A percentile compares a stretch with the other conserved stretches of the same genome.
Evolutionary conservation across 2,797 vertebrate species (phyloP).

Genomic region (Octomys mimax): DNA sequence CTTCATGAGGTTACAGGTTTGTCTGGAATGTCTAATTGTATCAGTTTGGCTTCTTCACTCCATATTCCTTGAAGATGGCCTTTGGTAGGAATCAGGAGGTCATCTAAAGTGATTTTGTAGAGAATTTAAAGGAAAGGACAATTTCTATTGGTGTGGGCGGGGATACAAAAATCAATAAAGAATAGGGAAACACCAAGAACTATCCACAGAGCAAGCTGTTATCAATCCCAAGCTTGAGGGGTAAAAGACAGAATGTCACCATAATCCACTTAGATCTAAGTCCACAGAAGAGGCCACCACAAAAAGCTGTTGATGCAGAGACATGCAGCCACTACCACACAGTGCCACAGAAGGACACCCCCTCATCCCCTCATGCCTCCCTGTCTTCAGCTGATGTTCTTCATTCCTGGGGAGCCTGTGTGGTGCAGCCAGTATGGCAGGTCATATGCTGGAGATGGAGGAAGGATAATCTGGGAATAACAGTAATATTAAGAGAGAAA

Average conservation of each 20-base stretch:
- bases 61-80: not conserved
- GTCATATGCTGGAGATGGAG: not conserved
- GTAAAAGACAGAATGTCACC: not conserved
- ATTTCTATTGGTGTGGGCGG: not conserved
- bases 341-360: not conserved
- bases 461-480: not conserved
- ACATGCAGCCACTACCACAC: rapidly evolving
- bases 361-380: not conserved
- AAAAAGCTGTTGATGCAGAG: not conserved
- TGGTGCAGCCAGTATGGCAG: not conserved
- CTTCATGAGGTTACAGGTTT: not conserved
- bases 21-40: conserved; percentile 41
- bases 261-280: not conserved
- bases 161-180: not conserved
- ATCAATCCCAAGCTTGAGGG: not conserved
- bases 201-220: not conserved
- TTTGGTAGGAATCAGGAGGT: not conserved
- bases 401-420: not conserved
- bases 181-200: not conserved
- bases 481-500: not conserved
- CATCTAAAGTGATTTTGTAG: not conserved
- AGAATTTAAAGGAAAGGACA: not conserved
- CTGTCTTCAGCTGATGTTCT: not conserved
- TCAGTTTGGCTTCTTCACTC: not conserved
- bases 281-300: not conserved